Base-by-base conservation (phyloP, 2,113 vertebrate species). In the Todiramphus saurophagus region DNA sequence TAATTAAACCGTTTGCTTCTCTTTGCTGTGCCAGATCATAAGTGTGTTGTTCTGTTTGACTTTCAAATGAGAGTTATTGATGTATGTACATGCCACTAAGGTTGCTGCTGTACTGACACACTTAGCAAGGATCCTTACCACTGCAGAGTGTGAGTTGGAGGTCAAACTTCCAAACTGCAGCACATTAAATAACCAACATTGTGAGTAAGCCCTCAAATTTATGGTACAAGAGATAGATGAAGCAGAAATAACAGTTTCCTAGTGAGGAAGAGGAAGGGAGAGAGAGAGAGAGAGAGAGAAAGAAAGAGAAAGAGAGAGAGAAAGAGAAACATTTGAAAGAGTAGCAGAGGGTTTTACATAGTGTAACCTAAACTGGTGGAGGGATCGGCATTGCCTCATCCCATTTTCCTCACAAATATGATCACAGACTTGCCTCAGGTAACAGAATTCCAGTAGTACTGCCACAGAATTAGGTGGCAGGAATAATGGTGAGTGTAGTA, bases 1-100 rank as follows among this genome's bases (percentile, higher is more conserved):
- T 78, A 97, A 94, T 87, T 84, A 87, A 89, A 68, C 51, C 51
- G 51, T 79, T 91, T 35, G 17, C 24, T 94, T 84, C 69, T 89
- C 60, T 91, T 78, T 59, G 37, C 43, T 63, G 17, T 63, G 87
- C n/a, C 77, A 93, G 66, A 78, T 93, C 24, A 2, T 84, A 84
- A 93, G 17, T 37, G 8, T 23, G 64, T 68, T 73, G 80, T 70
- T 96, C 51, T 82, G 55, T 58, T 55, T 83, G 64, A 59, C 68
- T 83, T 89, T 63, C 56, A 67, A 70, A 74, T 78, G 37, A 23
- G 28, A 64, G 37, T 41, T 81, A 28, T 39, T 55, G 46, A 68
- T 4, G 24, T n/a, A 44, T 8, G 5, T 21, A 25, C 18, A 16
- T 62, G 82, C 48, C 66, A 63, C 48, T 67, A 16, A 39, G 17